Base-by-base conservation (phyloP, 2,888 invertebrate species). In the Sericinus montela region DNA sequence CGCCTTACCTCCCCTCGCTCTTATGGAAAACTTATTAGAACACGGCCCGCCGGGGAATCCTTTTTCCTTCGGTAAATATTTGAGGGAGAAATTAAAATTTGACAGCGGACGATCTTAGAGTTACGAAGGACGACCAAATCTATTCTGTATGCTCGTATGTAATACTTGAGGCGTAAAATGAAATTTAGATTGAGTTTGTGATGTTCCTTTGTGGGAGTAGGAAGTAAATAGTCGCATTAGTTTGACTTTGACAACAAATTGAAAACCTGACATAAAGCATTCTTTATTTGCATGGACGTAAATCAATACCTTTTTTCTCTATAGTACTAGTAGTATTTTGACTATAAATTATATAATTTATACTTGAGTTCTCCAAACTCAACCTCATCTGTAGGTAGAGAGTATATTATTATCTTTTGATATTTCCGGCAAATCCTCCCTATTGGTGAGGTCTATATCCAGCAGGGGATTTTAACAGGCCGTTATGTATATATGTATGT, bases 1-100 rank as follows among this genome's bases (percentile, higher is more conserved):
- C 51, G 46, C 56, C 54, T 57, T 56, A 60, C 62, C 63, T 56
- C 64, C 72, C 69, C 60, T 68, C 63, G 64, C 78, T 81, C 85
- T 85, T 88, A 88, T 88, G 85, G 88, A 88, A 87, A 88, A 88
- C 88, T 88, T 88, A 87, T 88, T 88, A 88, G 87, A 87, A 76
- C 83, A 72, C 76, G 80, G 81, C 80, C 86, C 86, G 80, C 74
- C 77, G 77, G 85, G 84, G 87, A 87, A 88, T 87, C 88, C 88
- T 87, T 88, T 88, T 87, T 87, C 87, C 86, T 82, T 81, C 80
- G 82, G 87, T 84, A 88, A 88, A 88, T 88, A 87, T 88, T 88
- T 88, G 88, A 88, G 80, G 76, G 81, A 87, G 88, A 87, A 88
- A 88, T 87, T 88, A 88, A 88, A 88, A 88, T 87, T 88, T 87